Evolutionary conservation across 1,140 invertebrate species (phyloP).

Genomic region (Ostrea edulis): DNA sequence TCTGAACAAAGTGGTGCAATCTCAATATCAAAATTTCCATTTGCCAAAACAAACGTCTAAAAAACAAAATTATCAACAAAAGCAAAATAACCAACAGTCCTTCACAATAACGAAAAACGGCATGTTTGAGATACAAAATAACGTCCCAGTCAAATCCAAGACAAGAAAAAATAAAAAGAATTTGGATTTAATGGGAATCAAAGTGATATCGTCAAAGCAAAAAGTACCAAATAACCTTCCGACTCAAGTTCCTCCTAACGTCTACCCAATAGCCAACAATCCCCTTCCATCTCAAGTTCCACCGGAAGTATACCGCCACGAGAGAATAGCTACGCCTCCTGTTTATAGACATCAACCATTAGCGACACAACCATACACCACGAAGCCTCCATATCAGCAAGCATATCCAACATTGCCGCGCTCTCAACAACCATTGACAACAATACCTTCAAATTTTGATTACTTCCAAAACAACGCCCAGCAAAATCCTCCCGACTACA

Average conservation of each 20-base stretch:
- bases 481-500: neutral
- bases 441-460: neutral
- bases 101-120: neutral
- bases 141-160: neutral
- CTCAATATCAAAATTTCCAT: neutral
- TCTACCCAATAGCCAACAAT: neutral
- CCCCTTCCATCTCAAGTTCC: neutral
- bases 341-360: neutral
- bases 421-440: neutral
- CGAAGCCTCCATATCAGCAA: neutral
- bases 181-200: neutral
- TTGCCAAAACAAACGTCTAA: neutral
- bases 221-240: neutral
- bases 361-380: neutral
- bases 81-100: neutral
- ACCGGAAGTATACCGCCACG: neutral
- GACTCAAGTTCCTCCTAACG: neutral
- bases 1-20: neutral
- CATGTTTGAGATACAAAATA: conserved; percentile 1
- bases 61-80: neutral
- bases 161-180: neutral
- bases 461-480: neutral
- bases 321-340: neutral
- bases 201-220: neutral
- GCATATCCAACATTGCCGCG: neutral